Evolutionary conservation across 2,888 invertebrate species (phyloP).

Genomic region (Polydrusus pterygomalis): DNA sequence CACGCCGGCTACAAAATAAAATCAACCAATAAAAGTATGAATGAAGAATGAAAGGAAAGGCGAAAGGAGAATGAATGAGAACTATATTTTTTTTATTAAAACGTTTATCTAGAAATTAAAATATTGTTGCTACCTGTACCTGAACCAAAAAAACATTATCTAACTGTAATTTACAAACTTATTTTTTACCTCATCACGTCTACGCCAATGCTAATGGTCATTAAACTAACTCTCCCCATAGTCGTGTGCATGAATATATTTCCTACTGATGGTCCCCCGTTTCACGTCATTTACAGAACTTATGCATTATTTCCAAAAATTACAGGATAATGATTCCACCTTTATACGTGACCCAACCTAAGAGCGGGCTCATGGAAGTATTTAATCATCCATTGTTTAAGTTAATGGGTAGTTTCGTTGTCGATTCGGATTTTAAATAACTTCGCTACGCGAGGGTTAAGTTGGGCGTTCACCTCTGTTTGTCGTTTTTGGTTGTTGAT

Average conservation of each 20-base stretch:
- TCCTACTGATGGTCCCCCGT: conserved; percentile 32
- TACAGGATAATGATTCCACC: conserved; percentile 50
- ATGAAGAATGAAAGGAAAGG: no score
- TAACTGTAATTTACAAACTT: no score
- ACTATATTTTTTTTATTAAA: no score
- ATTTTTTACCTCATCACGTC: neutral
- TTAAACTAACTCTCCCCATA: conserved; percentile 29
- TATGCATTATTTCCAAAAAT: conserved; percentile 54
- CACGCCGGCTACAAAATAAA: no score
- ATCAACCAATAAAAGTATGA: no score
- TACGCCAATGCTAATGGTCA: conserved; percentile 29
- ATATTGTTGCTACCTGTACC: no score
- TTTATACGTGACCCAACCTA: conserved; percentile 39
- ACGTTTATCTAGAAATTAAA: no score
- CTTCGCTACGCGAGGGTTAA: conserved; percentile 13
- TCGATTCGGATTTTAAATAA: conserved; percentile 35
- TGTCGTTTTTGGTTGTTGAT: conserved; percentile 20
- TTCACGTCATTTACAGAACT: conserved; percentile 50
- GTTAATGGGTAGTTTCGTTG: conserved; percentile 47
- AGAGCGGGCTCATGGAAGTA: conserved; percentile 41
- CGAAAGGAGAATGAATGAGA: no score
- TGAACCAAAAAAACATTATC: no score
- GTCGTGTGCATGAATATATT: conserved; percentile 48
- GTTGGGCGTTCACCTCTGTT: conserved; percentile 16
- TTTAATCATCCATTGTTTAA: conserved; percentile 52